Base-by-base conservation (phyloP, 2,113 vertebrate genomes). In the Turdus rufiventris region DNA sequence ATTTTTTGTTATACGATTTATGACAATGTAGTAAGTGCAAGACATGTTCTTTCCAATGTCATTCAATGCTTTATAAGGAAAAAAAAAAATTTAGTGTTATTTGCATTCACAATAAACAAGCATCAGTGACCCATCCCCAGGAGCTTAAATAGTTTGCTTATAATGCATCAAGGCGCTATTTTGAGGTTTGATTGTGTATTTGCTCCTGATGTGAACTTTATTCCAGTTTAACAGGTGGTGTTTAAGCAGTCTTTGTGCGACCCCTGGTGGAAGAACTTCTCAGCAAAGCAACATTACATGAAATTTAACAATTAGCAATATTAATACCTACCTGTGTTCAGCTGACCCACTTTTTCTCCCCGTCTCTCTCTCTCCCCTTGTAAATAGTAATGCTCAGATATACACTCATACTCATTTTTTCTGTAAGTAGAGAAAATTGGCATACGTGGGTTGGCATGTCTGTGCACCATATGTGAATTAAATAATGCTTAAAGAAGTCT, bases 221-320 rank as follows among this genome's bases (percentile, higher is more conserved):
- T 2, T 61, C 9, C 25, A 10, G 12, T 33, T 85, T 66, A 18
- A 26, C 4, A 7, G 12, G 14, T 20, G 56, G 18, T 18, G 74
- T 31, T 89, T 78, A 77, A 51, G 5, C 36, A 47, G 83, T 92
- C 76, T 86, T 40, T 60, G 53, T 86, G 86, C n/a, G 36, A 48
- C 88, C 88, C 15, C 86, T 96, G 85, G 80, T 89, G 91, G 91
- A 84, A 4, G 71, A 12, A 36, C 7, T 14, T 86, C 15, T 60
- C 8, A 11, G 20, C 14, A 58, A 66, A 73, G 2, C 9, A 61
- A 24, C 31, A 38, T 38, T 71, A 7, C 14, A 3, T 38, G 7
- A 33, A 28, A 62, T 24, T 4, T 17, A 16, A 9, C 3, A 31
- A 48, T 42, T 65, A 17, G 0, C 14, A 84, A 9, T 10, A 50